phyloP scores from a whole-genome alignment of 2,888 invertebrate species.

The Alentia gelatinosa region DNA sequence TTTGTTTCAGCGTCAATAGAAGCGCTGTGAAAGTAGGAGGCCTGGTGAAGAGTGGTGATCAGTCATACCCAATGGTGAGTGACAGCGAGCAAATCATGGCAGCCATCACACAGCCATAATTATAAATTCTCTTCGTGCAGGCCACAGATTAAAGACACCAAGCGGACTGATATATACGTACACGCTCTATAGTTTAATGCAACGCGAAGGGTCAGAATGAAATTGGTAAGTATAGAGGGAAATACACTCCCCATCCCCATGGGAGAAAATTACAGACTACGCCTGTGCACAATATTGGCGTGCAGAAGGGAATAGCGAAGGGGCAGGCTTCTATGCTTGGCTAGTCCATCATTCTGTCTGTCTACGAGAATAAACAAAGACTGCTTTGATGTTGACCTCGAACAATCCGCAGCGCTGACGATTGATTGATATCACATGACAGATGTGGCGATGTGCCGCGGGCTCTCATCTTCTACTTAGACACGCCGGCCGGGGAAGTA shows the following conservation, averaged over 20 bases:
- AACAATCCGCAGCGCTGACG: neutral
- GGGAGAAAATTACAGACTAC: constrained; percentile 25
- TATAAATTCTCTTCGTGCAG: too few species aligned
- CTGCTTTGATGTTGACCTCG: constrained; percentile 14
- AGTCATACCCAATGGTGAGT: too few species aligned
- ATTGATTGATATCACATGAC: constrained; percentile 43
- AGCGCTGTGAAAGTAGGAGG: too few species aligned
- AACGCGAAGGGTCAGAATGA: neutral
- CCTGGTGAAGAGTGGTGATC: too few species aligned
- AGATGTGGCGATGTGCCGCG: neutral
- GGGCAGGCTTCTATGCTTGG: neutral
- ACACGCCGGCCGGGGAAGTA: neutral
- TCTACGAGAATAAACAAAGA: neutral
- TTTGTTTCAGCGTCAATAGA: too few species aligned
- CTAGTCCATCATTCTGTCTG: constrained; percentile 25
- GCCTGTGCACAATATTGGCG: neutral
- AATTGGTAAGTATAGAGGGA: constrained; percentile 27
- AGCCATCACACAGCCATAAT: too few species aligned
- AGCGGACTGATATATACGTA: neutral
- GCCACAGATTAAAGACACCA: too few species aligned
- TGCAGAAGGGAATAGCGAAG: neutral
- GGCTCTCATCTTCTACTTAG: constrained; percentile 16
- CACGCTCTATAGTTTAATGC: neutral
- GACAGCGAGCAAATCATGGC: too few species aligned
- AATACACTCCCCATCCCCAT: neutral